phyloP scores from a whole-genome alignment of 2,113 vertebrate genomes.

The Cyprinus carpio region DNA sequence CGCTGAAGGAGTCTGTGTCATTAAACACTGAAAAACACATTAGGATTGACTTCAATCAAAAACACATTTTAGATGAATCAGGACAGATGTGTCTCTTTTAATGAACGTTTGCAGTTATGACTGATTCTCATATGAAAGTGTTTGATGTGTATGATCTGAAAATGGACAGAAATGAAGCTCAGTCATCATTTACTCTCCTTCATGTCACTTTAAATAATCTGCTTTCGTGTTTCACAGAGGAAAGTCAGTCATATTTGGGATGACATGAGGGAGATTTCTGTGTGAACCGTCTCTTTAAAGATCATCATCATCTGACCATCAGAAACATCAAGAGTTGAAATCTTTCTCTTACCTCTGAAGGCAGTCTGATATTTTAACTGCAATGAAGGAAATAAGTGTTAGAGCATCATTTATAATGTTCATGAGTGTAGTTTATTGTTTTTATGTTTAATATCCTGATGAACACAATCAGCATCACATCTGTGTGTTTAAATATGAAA shows the following conservation, averaged over 20 bases:
- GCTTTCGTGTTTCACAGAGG: no score
- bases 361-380: neutral
- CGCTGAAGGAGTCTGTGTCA: neutral
- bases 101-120: no score
- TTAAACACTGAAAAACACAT: neutral
- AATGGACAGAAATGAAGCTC: no score
- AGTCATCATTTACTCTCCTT: no score
- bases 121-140: neutral
- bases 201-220: no score
- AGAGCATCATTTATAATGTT: neutral
- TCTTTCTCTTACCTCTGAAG: neutral
- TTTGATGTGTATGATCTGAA: no score
- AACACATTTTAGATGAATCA: neutral
- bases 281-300: no score
- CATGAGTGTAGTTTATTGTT: neutral
- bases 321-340: neutral
- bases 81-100: neutral
- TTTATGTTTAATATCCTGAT: no score
- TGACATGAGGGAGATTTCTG: no score
- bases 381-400: neutral
- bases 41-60: no score
- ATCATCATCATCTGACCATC: neutral
- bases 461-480: neutral
- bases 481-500: neutral
- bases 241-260: no score